Base-by-base conservation (phyloP, 2,113 vertebrate species). In the Alethe diademata region DNA sequence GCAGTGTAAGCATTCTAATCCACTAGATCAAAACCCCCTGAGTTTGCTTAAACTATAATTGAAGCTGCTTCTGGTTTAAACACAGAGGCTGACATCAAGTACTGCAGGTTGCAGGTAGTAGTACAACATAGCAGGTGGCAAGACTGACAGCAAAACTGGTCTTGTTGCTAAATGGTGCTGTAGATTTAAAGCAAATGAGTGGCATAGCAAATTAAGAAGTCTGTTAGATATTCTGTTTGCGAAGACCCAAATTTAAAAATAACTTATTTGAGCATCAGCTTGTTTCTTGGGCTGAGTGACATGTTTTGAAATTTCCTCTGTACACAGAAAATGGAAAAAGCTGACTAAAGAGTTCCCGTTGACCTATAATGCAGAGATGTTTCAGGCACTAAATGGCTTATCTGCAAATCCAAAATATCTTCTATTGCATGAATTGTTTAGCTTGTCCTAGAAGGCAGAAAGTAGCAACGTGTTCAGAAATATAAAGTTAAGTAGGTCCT, bases 261-360 rank as follows among this genome's bases (percentile, higher is more conserved):
- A 95, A 81, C 78, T 75, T 93, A 76, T 96, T 48, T 95, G 56
- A 87, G 85, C 92, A 94, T 91, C 91, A 96, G 91, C 90, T 96
- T 95, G 29, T 96, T 96, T 96, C 83, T 92, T 62, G 64, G 70
- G 42, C 74, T 94, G 89, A 97, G 53, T 97, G 95, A 94, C 72
- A 87, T 92, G 62, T 96, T 97, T 97, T 96, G 88, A 97, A 95
- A 93, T 96, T 94, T 90, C 58, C 61, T 86, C 84, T 88, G 64
- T 85, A 53, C 71, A 61, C 70, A 92, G 67, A 95, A 71, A 85
- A 85, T 40, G 50, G 78, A 91, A 93, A 97, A 95, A 94, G 91
- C 95, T 96, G 94, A 97, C 70, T 90, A 57, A 94, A 95, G 85
- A 14, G 19, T 93, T 97, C 81, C 61, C 65, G 9, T 94, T 96